phyloP scores from a whole-genome alignment of 2,797 vertebrate species.

The Phoeniculus purpureus region DNA sequence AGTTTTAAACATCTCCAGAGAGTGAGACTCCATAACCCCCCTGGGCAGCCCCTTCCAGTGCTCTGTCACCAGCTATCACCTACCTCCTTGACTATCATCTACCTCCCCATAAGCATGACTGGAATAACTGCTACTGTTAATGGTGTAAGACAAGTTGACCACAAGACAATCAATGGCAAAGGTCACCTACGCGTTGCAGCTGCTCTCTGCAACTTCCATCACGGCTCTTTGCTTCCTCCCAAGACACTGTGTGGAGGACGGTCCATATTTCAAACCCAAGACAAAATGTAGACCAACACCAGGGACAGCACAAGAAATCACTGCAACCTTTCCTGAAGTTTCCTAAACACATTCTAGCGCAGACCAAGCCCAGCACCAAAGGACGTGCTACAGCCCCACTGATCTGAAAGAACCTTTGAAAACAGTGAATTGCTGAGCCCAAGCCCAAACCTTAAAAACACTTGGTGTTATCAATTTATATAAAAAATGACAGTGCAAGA shows the following conservation, averaged over 20 bases:
- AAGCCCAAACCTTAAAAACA: slow-evolving; percentile 5
- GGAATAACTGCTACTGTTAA: not conserved
- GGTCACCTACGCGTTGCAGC: not conserved
- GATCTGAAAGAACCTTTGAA: not conserved
- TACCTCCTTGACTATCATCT: not conserved
- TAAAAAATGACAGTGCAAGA: not conserved
- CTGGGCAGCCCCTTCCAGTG: too few species aligned
- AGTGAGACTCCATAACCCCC: too few species aligned
- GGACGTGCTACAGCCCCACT: not conserved
- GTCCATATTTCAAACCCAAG: not conserved
- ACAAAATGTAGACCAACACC: not conserved
- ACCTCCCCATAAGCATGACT: not conserved
- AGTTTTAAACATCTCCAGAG: too few species aligned
- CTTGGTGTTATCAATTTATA: slow-evolving; percentile 2
- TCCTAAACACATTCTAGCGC: not conserved
- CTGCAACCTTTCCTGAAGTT: not conserved
- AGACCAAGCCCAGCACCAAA: not conserved
- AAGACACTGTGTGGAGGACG: not conserved
- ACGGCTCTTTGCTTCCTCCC: not conserved
- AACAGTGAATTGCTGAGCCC: slow-evolving; percentile 14
- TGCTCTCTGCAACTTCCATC: not conserved
- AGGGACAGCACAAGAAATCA: not conserved
- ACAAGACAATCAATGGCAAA: not conserved
- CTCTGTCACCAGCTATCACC: too few species aligned
- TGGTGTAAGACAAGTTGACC: not conserved